Evolutionary conservation across 1,140 invertebrate genomes (phyloP).

Genomic region (Pseudachorutes palmiensis): DNA sequence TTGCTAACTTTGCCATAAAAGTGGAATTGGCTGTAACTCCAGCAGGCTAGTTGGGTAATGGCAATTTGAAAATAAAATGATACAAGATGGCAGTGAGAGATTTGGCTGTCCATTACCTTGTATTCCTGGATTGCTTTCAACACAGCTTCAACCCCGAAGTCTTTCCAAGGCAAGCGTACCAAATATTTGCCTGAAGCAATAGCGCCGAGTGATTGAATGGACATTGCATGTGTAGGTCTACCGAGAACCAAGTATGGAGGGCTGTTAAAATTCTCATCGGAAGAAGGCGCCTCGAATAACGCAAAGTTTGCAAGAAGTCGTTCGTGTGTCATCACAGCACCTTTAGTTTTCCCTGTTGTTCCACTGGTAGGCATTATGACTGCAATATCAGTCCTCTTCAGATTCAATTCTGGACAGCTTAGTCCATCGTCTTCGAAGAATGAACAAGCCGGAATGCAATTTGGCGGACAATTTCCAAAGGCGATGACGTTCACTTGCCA

Average conservation of each 20-base stretch:
- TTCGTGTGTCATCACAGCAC: conserved; percentile 22
- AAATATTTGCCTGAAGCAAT: background rate
- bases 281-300: background rate
- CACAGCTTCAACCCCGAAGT: conserved; percentile 15
- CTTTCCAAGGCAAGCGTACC: conserved; percentile 3
- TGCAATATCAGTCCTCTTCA: conserved; percentile 9
- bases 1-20: background rate
- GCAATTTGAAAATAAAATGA: background rate
- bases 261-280: background rate
- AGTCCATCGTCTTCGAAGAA: conserved; percentile 24
- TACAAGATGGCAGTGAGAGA: background rate
- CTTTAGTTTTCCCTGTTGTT: conserved; percentile 29
- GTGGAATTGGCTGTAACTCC: background rate
- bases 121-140: conserved; percentile 21
- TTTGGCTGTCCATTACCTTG: too few relatives aligned
- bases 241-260: conserved; percentile 10
- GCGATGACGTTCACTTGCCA: conserved; percentile 25
- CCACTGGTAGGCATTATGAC: conserved; percentile 30
- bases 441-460: conserved; percentile 19
- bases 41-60: background rate
- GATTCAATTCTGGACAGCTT: conserved; percentile 14
- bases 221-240: conserved; percentile 20
- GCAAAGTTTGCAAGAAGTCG: background rate
- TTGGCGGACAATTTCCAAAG: background rate
- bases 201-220: background rate